Base-by-base conservation (phyloP, 2,113 vertebrate genomes). In the Pungitius pungitius region DNA sequence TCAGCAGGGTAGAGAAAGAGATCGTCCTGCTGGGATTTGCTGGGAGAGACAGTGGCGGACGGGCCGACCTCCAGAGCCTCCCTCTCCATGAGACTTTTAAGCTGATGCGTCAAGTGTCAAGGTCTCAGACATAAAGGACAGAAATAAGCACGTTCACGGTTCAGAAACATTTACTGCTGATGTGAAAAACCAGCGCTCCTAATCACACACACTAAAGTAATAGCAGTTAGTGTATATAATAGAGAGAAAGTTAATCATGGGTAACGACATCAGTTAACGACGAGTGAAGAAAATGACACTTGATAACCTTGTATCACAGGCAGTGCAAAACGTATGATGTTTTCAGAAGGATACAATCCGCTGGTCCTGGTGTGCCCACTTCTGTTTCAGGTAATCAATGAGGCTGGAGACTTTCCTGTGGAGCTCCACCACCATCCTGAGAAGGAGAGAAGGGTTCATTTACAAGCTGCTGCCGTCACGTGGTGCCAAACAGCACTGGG, bases 321-420 rank as follows among this genome's bases (percentile, higher is more conserved):
- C n/a, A n/a, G n/a, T n/a, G n/a, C n/a, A n/a, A n/a, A n/a, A n/a
- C n/a, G n/a, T n/a, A n/a, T n/a, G n/a, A n/a, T n/a, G n/a, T n/a
- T n/a, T n/a, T n/a, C n/a, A n/a, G n/a, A 43, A 97, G 94, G 98
- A 99, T 99, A 99, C 98, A 73, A 99, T 93, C 27, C 96, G 92
- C 75, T 96, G 95, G 92, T 99, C 97, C 4, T 98, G 96, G 70
- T 96, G 93, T 0, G 96, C 94, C 98, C 98, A 99, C 85, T 99
- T 99, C 90, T 98, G 97, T 81, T 97, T 98, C 85, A 99, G 88
- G 84, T 98, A 99, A 64, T 98, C 97, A 18, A 99, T 98, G 69
- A 99, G 97, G 83, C 96, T 98, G 87, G 98, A 99, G 18, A 99
- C 96, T 78, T 99, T 99, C 26, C 97, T 94, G 82, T 99, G 98